Conservation (phyloP, 2,113 vertebrate genomes). For the Murina feae region DNA sequence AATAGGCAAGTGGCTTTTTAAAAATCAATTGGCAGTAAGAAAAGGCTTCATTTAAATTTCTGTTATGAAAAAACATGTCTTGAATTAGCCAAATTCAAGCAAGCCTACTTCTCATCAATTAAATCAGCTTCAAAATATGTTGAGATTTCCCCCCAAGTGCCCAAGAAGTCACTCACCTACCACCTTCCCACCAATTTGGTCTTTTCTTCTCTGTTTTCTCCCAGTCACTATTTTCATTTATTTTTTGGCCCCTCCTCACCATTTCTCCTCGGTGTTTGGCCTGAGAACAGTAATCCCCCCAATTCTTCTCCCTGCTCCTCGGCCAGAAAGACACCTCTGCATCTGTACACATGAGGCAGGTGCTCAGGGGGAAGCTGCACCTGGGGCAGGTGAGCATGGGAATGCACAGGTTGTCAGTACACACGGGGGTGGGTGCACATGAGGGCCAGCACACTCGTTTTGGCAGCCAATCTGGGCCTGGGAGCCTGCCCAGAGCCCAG, state of each 20-base stretch:
- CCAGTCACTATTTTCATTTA: neutral
- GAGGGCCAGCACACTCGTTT: accelerated
- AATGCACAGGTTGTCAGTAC: neutral
- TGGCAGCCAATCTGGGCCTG: neutral
- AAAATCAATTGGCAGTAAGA: neutral
- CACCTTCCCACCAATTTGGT: neutral
- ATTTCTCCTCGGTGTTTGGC: neutral
- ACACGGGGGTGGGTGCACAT: neutral
- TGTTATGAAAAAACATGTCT: neutral
- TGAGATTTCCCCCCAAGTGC: neutral
- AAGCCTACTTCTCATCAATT: neutral
- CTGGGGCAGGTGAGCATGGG: neutral
- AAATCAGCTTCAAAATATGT: neutral
- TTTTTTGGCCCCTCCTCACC: neutral
- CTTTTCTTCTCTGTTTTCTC: neutral
- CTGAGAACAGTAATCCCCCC: neutral
- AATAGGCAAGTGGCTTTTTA: neutral
- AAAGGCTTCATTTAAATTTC: neutral
- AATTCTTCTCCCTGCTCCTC: neutral
- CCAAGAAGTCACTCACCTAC: neutral
- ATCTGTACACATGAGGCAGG: too few species aligned
- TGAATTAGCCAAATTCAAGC: neutral
- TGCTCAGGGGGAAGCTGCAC: neutral
- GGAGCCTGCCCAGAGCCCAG: neutral
- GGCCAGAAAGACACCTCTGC: neutral